Conservation (phyloP, 2,113 vertebrate species). For the Pseudorhombus dupliciocellatus region DNA sequence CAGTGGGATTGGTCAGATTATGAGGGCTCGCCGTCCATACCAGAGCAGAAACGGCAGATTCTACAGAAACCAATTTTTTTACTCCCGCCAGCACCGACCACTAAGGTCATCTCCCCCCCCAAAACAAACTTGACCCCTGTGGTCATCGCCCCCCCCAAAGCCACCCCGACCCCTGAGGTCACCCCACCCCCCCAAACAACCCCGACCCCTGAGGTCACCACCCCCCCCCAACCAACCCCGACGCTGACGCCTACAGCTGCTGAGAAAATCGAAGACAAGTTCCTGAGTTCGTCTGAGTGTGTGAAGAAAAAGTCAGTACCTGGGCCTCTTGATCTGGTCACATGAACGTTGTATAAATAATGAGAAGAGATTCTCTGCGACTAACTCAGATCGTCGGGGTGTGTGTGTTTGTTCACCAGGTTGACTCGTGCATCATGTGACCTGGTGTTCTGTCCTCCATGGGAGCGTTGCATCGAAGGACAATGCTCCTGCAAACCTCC, state of each 20-base stretch:
- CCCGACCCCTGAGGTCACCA: not conserved
- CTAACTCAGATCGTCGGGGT: not conserved
- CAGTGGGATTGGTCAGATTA: too few species aligned
- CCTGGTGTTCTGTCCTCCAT: constrained; percentile 9
- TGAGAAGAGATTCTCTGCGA: not conserved
- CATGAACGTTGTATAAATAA: not conserved
- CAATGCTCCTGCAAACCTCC: not conserved
- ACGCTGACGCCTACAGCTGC: not conserved
- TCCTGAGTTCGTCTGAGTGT: not conserved
- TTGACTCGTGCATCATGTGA: constrained; percentile 6
- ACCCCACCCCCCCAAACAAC: not conserved
- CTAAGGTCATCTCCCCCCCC: not conserved
- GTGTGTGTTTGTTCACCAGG: not conserved
- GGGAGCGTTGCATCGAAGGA: not conserved
- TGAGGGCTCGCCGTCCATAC: too few species aligned
- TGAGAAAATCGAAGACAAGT: not conserved
- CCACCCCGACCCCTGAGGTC: not conserved
- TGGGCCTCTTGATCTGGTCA: not conserved
- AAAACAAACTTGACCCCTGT: too few species aligned
- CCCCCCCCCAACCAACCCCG: not conserved
- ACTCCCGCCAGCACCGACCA: too few species aligned
- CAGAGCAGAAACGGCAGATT: too few species aligned
- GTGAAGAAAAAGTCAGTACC: not conserved
- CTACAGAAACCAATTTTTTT: not conserved
- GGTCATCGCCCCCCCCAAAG: not conserved